Evolutionary conservation across 2,888 invertebrate genomes (phyloP), one percentile per base, ranked within the genome.

Genomic region (Troides helena): DNA sequence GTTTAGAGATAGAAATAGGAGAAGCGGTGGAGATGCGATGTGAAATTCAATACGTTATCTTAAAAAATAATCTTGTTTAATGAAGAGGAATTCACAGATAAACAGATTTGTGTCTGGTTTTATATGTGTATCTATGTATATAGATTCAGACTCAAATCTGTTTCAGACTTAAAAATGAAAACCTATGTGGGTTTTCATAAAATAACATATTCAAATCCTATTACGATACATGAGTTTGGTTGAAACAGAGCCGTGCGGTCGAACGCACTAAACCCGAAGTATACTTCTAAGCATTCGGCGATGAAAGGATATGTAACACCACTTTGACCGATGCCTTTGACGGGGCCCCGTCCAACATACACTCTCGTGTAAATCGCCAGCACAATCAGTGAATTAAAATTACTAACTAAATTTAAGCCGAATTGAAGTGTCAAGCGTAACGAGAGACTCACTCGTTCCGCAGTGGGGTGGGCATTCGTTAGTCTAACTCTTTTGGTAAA

Each of bases 401-500:
- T 80, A 75, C 80, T 79, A 81, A 84, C 83, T 87, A 84, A 85
- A 85, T 86, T 86, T 84, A 87, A 89, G 85, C 86, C 84, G 83
- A 86, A 90, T 88, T 86, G 88, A 89, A 89, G 90, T 90, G 90
- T 90, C 89, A 89, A 82, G 83, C 86, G 85, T 88, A 89, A 89
- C 87, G 85, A 86, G 86, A 84, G 80, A 77, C 77, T 76, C 76
- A 76, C 79, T 80, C 77, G 74, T 70, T 67, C 75, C 72, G 77
- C 78, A 79, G 78, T 84, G 81, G 90, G 89, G 90, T 81, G 83
- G 81, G 85, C 83, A 88, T 90, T 92, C 91, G 90, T 92, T 92
- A 92, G 89, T 83, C 83, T 86, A 91, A 92, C 92, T 92, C 92
- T 92, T 90, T 92, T 90, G 90, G 90, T 90, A 89, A 92, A 88